Conservation (phyloP, 2,113 vertebrate species). For the Chunga burmeisteri region DNA sequence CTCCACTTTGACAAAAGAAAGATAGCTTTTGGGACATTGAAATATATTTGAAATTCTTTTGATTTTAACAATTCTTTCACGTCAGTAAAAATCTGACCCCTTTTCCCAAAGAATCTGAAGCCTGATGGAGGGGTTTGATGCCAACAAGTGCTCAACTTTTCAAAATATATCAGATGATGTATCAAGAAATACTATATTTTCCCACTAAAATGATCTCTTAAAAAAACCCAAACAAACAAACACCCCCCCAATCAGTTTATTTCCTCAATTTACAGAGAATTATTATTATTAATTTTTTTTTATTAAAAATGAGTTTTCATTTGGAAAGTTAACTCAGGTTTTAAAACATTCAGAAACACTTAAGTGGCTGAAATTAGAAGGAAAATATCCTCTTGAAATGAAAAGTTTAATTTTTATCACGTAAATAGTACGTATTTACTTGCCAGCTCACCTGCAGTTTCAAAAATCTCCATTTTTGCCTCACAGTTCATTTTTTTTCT, state of each 20-base stretch:
- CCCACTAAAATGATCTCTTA: background rate
- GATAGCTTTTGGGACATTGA: background rate
- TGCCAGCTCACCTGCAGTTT: background rate
- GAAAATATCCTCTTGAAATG: background rate
- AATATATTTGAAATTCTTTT: background rate
- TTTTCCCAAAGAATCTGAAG: background rate
- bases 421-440: background rate
- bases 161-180: background rate
- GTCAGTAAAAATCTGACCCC: background rate
- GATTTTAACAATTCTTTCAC: background rate
- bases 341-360: background rate
- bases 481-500: background rate
- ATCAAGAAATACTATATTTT: background rate
- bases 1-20: background rate
- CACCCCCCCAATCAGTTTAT: background rate
- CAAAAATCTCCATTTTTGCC: background rate
- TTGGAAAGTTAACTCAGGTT: background rate
- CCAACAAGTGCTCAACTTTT: background rate
- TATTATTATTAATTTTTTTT: background rate
- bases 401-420: background rate
- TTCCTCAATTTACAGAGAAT: background rate
- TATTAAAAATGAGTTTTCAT: background rate
- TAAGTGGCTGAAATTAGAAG: background rate
- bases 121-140: background rate
- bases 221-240: background rate